phyloP scores from a whole-genome alignment of 2,888 invertebrate species.

The Ectemnius lituratus region DNA sequence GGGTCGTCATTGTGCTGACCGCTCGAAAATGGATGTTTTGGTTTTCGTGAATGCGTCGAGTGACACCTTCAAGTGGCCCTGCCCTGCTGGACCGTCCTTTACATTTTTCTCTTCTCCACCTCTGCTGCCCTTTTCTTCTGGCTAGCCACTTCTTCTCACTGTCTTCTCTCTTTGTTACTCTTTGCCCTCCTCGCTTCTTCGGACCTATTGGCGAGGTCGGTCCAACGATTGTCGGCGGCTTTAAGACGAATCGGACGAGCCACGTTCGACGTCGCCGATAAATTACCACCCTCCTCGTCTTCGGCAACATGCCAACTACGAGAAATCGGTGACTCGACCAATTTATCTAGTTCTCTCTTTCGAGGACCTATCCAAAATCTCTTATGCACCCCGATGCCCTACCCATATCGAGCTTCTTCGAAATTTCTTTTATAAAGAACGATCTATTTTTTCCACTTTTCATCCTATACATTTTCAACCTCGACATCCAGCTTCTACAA shows the following conservation, averaged over 20 bases:
- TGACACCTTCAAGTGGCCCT: constrained; percentile 60
- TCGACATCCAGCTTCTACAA: neutral
- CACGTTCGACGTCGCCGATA: constrained; percentile 47
- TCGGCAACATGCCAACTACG: constrained; percentile 20
- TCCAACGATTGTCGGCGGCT: constrained; percentile 35
- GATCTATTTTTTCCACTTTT: neutral
- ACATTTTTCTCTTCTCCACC: constrained; percentile 30
- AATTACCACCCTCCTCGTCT: constrained; percentile 57
- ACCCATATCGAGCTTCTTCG: neutral
- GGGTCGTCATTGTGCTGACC: constrained; percentile 56
- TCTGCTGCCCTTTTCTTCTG: constrained; percentile 3
- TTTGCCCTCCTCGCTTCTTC: constrained; percentile 24
- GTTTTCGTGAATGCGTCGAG: constrained; percentile 65
- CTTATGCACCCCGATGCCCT: neutral
- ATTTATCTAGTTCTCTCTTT: constrained; percentile 43
- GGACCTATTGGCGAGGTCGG: constrained; percentile 32
- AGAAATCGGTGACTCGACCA: constrained; percentile 12
- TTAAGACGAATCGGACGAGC: constrained; percentile 52
- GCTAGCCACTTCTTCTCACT: constrained; percentile 5
- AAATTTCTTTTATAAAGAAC: neutral
- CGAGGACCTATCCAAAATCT: constrained; percentile 7
- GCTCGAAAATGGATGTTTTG: constrained; percentile 67
- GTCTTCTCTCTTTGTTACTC: constrained; percentile 9
- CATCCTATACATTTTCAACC: neutral
- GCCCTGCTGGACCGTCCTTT: constrained; percentile 30